These are phyloP conservation scores for Hippoglossus hippoglossus DNA, from an alignment of 2,797 vertebrate genomes.

Conservation along the genomic window DNA sequence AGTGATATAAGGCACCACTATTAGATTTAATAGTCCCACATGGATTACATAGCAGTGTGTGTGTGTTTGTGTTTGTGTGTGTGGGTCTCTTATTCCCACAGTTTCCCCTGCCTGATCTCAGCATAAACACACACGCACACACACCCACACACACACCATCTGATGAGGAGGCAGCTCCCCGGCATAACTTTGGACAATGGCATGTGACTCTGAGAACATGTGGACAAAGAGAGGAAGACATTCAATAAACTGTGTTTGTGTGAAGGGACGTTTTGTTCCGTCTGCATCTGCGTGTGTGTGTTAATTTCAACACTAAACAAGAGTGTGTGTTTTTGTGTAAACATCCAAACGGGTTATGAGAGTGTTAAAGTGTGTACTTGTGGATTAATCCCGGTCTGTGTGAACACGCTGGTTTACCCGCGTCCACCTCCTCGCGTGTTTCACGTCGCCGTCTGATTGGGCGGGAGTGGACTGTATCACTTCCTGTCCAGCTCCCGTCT, in stretches of 20 bases:
- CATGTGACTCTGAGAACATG: constrained; percentile 74
- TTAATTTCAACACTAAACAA: not conserved
- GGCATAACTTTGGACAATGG: constrained; percentile 73
- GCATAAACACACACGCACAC: constrained; percentile 37
- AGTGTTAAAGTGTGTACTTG: constrained; percentile 2
- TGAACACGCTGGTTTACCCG: not conserved
- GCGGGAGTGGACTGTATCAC: constrained; percentile 62
- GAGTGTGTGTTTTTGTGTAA: constrained; percentile 6
- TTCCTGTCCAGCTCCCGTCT: constrained; percentile 74
- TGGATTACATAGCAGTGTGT: constrained; percentile 38
- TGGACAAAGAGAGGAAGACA: constrained; percentile 82
- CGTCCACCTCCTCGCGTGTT: constrained; percentile 47
- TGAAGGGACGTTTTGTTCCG: constrained; percentile 68
- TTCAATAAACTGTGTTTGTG: constrained; percentile 71
- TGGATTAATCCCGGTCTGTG: not conserved
- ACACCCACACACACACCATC: constrained; percentile 30
- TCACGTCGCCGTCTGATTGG: constrained; percentile 61
- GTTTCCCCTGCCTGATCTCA: constrained; percentile 46
- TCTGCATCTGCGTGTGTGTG: constrained; percentile 17
- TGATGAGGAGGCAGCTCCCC: constrained; percentile 64
- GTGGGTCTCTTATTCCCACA: constrained; percentile 51
- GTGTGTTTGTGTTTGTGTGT: constrained; percentile 18
- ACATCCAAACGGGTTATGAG: not conserved
- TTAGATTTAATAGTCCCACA: constrained; percentile 64
- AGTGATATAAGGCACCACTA: constrained; percentile 55